Evolutionary conservation across 2,888 invertebrate genomes (phyloP).

Genomic region (Euproctis similis): DNA sequence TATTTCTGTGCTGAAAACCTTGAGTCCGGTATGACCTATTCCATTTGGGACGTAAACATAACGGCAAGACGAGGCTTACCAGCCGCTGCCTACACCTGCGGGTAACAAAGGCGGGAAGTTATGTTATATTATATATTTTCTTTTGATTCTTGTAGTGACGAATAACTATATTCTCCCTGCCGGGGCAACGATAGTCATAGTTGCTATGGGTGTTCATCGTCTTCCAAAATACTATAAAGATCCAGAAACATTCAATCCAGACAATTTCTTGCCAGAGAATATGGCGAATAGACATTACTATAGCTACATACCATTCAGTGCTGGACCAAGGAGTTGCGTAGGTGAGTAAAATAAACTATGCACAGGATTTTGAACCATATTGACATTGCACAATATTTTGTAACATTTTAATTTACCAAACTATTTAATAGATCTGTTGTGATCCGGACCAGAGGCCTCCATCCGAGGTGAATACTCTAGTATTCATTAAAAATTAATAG

Average conservation of each 20-base stretch:
- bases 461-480: too few species aligned
- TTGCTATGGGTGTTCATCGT: slow-evolving; percentile 81
- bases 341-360: slow-evolving; percentile 63
- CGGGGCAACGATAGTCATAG: slow-evolving; percentile 81
- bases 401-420: too few species aligned
- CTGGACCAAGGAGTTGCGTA: slow-evolving; percentile 87
- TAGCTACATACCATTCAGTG: slow-evolving; percentile 87
- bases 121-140: too few species aligned
- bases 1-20: too few species aligned
- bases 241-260: slow-evolving; percentile 83
- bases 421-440: too few species aligned
- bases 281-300: slow-evolving; percentile 85
- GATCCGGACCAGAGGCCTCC: too few species aligned
- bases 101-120: too few species aligned
- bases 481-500: too few species aligned
- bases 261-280: slow-evolving; percentile 86
- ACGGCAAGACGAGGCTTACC: too few species aligned
- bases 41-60: too few species aligned
- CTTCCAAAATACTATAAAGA: slow-evolving; percentile 79
- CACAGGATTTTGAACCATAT: not conserved
- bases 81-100: too few species aligned
- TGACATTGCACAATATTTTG: not conserved
- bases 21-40: too few species aligned
- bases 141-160: slow-evolving; percentile 59
- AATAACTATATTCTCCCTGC: slow-evolving; percentile 80